These are phyloP conservation scores for Sardina pilchardus DNA, from an alignment of 2,113 vertebrate species.

Conservation along the genomic window DNA sequence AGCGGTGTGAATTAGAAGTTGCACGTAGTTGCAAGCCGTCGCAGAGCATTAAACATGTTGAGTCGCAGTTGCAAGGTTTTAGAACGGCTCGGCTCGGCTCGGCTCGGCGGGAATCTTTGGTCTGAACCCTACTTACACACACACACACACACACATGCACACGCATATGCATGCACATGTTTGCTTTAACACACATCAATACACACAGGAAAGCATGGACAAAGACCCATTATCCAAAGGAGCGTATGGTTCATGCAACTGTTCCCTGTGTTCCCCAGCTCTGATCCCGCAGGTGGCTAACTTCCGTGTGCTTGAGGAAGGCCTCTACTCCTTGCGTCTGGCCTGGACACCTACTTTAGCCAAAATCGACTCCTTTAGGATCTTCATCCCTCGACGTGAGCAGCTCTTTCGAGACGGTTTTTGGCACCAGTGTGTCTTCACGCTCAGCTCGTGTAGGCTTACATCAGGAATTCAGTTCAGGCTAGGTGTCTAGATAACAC, in stretches of 20 bases:
- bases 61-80: too few relatives aligned
- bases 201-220: not conserved
- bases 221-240: not conserved
- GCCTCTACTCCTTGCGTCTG: slow-evolving; percentile 79
- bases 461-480: not conserved
- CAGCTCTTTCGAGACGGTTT: not conserved
- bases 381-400: slow-evolving; percentile 84
- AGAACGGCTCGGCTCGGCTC: too few relatives aligned
- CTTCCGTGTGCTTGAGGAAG: slow-evolving; percentile 85
- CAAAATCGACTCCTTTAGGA: slow-evolving; percentile 79
- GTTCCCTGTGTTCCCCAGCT: slow-evolving; percentile 61
- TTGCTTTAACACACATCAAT: not conserved
- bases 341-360: slow-evolving; percentile 80
- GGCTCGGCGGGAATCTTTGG: too few relatives aligned
- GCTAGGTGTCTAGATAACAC: not conserved
- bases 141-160: not conserved
- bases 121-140: too few relatives aligned
- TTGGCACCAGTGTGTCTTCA: not conserved
- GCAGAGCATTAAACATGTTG: too few relatives aligned
- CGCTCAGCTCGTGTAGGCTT: not conserved
- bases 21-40: too few relatives aligned
- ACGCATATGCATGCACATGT: not conserved
- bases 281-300: slow-evolving; percentile 79
- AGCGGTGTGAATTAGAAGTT: too few relatives aligned
- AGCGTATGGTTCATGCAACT: not conserved